These are phyloP conservation scores for Nymphalis io DNA, from an alignment of 1,140 invertebrate genomes.

Conservation along the genomic window DNA sequence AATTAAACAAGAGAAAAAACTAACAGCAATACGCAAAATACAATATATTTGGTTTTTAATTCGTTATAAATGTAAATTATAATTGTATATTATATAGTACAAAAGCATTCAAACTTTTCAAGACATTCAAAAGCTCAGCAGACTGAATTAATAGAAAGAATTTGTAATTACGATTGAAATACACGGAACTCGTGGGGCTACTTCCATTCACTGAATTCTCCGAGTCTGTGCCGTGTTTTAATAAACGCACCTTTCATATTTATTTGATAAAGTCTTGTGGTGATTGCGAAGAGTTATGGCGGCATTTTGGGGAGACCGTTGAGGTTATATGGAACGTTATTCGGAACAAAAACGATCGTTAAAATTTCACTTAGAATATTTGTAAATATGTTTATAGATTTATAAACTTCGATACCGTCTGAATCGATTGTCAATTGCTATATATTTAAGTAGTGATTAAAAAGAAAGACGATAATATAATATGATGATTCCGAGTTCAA, in stretches of 20 bases:
- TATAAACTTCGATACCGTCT: no score
- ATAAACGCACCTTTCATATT: conserved; percentile 41
- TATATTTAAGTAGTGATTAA: no score
- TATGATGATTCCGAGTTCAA: no score
- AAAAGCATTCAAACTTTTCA: conserved; percentile 14
- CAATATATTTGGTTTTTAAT: background rate
- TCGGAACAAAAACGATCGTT: background rate
- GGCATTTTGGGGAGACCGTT: conserved; percentile 26
- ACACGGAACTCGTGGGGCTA: conserved; percentile 5
- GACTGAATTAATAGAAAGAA: conserved; percentile 26
- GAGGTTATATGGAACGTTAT: conserved; percentile 21
- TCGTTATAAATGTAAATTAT: background rate
- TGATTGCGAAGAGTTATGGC: conserved; percentile 38
- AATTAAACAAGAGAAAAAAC: no score
- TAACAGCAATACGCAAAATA: background rate
- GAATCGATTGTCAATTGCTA: no score
- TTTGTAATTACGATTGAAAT: conserved; percentile 23
- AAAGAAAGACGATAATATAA: no score
- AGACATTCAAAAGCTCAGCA: conserved; percentile 24
- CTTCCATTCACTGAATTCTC: conserved; percentile 6
- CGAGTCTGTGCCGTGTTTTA: conserved; percentile 24
- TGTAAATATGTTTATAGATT: no score
- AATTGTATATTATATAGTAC: background rate
- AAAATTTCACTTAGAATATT: background rate
- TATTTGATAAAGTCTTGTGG: conserved; percentile 48